Evolutionary conservation across 2,888 invertebrate species (phyloP), one percentile per base, ranked within the genome.

Genomic region (Ypsolopha scabrella): DNA sequence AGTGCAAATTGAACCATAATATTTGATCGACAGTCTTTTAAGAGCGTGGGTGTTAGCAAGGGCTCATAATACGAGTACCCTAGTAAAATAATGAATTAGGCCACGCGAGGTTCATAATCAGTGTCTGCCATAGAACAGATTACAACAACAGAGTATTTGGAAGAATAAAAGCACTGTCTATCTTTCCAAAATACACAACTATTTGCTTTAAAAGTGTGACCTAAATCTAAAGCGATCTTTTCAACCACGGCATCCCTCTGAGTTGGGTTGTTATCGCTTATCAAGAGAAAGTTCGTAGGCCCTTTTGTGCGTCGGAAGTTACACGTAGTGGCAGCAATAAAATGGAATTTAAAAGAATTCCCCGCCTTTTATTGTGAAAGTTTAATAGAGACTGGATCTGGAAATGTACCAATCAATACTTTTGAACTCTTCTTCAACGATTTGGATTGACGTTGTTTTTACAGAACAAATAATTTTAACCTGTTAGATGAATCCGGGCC

Each of bases 371-470:
- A 76, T 76, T 73, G 73, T 72, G 62, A 74, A 76, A 75, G 73
- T 76, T 76, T 74, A 74, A 75, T 76, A 73, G 71, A 73, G 68
- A 68, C 61, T 61, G 63, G 65, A 70, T 69, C 69, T 70, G 68
- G 66, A 66, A 72, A 73, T 70, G 71, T 64, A 66, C 64, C 72
- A 72, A 75, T 75, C 72, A 73, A 73, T 76, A 72, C 70, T 75
- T 74, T 74, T 72, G 57, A 56, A 61, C 61, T 59, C 61, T 62
- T 62, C 61, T 66, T 60, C 54, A 55, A 61, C 58, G 55, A 52
- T 53, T 53, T 50, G 55, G 33, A 34, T 46, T 33, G 10, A 33
- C 10, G 24, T 43, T 46, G 46, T 10, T n/a, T 11, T n/a, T 36
- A 1, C 10, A 35, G 8, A 34, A 45, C 9, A 24, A 34, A 2